These are phyloP conservation scores for Caloenas nicobarica DNA, from an alignment of 2,113 vertebrate genomes.

Conservation along the genomic window DNA sequence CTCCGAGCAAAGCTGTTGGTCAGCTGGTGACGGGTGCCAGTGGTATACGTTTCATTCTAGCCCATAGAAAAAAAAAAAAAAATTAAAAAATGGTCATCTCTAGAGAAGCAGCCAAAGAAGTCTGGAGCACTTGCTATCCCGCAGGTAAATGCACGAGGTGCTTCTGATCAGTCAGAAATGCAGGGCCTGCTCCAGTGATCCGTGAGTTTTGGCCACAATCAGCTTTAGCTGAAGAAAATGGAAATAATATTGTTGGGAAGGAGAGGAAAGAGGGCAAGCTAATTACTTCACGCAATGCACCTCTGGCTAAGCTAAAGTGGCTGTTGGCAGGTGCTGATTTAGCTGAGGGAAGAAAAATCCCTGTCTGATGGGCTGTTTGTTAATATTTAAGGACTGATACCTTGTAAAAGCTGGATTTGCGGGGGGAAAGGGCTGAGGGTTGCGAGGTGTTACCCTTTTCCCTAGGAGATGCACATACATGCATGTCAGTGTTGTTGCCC, in stretches of 20 bases:
- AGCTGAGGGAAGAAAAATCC: neutral
- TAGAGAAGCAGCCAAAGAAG: neutral
- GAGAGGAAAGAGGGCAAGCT: neutral
- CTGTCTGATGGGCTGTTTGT: neutral
- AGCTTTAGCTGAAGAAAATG: neutral
- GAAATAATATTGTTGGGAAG: neutral
- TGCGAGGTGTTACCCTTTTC: too few species aligned
- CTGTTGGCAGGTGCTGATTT: neutral
- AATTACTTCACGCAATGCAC: neutral
- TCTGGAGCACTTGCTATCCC: neutral
- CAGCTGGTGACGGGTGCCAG: neutral
- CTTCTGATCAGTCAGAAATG: neutral
- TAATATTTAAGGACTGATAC: neutral
- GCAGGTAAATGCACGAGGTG: neutral
- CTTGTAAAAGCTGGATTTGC: neutral
- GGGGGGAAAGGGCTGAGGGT: neutral
- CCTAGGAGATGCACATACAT: neutral
- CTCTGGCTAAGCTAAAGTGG: neutral
- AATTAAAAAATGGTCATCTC: neutral
- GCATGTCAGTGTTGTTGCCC: rapidly evolving
- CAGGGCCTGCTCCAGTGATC: neutral
- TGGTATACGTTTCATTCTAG: neutral
- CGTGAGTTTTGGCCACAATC: neutral
- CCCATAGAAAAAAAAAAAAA: neutral
- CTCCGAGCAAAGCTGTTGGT: neutral